Evolutionary conservation across 2,888 invertebrate species (phyloP).

Genomic region (Drymonia ruficornis): DNA sequence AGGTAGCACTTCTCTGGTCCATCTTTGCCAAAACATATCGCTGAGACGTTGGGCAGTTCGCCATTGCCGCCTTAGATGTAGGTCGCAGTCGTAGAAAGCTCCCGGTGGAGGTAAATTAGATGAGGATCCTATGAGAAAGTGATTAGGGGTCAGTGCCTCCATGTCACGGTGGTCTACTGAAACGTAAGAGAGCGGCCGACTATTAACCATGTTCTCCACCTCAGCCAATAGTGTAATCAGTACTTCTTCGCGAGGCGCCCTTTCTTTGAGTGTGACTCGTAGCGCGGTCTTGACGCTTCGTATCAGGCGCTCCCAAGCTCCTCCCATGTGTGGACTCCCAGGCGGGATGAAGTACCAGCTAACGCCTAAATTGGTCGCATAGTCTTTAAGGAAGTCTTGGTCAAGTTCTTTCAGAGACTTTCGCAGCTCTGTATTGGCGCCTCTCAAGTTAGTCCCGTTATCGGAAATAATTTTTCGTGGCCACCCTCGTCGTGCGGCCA

Average conservation of each 20-base stretch:
- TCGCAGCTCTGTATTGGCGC: constrained; percentile 13
- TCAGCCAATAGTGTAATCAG: not conserved
- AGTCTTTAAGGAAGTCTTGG: not conserved
- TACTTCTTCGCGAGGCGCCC: constrained; percentile 13
- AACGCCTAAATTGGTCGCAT: constrained; percentile 3
- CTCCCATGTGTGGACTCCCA: not conserved
- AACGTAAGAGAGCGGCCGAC: constrained; percentile 15
- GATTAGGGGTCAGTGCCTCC: constrained; percentile 21
- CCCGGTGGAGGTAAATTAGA: constrained; percentile 15
- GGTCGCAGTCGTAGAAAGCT: constrained; percentile 11
- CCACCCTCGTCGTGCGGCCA: constrained; percentile 15
- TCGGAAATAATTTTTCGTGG: constrained; percentile 19
- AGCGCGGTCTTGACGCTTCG: constrained; percentile 14
- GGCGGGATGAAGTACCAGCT: constrained; percentile 6
- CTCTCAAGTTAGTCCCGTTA: constrained; percentile 25
- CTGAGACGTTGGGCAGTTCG: constrained; percentile 10
- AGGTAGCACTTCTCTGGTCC: constrained; percentile 6
- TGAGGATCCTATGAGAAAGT: constrained; percentile 18
- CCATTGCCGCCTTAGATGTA: constrained; percentile 11
- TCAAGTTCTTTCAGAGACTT: constrained; percentile 9
- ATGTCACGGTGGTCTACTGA: constrained; percentile 11
- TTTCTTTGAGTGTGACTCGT: constrained; percentile 11
- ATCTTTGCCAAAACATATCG: constrained; percentile 3
- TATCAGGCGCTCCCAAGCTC: constrained; percentile 2
- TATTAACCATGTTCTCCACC: constrained; percentile 19